phyloP scores from a whole-genome alignment of 2,797 vertebrate genomes.

The Stomatorhinus walkeri region DNA sequence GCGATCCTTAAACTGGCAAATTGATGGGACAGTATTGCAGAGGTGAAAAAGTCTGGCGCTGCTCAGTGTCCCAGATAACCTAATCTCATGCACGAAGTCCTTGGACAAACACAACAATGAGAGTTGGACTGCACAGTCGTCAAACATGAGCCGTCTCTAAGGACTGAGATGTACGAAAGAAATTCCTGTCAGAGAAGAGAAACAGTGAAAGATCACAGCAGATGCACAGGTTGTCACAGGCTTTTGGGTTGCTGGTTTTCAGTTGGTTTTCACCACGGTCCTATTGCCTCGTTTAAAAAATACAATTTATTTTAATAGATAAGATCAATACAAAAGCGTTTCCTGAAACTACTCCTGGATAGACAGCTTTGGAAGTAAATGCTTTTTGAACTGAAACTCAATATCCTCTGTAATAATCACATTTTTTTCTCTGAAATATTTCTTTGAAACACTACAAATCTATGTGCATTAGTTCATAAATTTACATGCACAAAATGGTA shows the following conservation, averaged over 20 bases:
- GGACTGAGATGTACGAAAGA: background rate
- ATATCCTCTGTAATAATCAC: background rate
- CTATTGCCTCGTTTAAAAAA: background rate
- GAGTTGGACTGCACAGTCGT: background rate
- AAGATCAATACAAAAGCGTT: background rate
- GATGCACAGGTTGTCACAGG: background rate
- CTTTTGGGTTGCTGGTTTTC: background rate
- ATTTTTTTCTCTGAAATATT: background rate
- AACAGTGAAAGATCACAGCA: background rate
- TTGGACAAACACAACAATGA: background rate
- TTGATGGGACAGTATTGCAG: background rate
- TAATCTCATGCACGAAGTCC: background rate
- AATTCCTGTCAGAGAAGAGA: background rate
- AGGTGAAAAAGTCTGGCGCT: background rate
- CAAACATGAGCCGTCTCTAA: background rate
- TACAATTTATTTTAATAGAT: conserved; percentile 1
- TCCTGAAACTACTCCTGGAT: conserved; percentile 6
- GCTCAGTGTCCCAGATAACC: background rate
- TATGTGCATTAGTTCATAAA: background rate
- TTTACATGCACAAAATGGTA: background rate
- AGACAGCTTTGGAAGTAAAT: background rate
- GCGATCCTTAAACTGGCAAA: background rate
- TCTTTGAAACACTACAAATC: background rate
- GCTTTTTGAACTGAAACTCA: background rate
- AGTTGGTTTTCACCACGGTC: background rate